Evolutionary conservation across 1,140 invertebrate species (phyloP).

Genomic region (Schmidtea mediterranea): DNA sequence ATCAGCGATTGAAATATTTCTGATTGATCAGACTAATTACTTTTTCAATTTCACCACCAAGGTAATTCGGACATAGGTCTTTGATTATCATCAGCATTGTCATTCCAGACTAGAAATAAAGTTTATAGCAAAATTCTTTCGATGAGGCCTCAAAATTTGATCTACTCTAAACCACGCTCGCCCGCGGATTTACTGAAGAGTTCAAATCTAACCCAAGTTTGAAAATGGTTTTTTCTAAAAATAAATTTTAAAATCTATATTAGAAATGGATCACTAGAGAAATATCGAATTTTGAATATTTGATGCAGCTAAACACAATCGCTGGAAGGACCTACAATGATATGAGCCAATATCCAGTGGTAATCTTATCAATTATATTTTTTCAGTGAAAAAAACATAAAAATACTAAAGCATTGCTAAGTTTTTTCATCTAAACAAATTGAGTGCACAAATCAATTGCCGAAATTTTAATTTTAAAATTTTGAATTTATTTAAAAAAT

Average conservation of each 20-base stretch:
- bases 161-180: conserved; percentile 34
- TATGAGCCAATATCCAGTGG: conserved; percentile 58
- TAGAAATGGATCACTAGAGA: conserved; percentile 4
- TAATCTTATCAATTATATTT: not conserved
- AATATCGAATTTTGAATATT: conserved; percentile 8
- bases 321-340: conserved; percentile 63
- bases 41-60: conserved; percentile 40
- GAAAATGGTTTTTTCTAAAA: not conserved
- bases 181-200: conserved; percentile 34
- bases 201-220: conserved; percentile 33
- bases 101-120: conserved; percentile 33
- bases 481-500: no score
- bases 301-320: conserved; percentile 32
- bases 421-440: no score
- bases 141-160: conserved; percentile 34
- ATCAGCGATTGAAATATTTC: conserved; percentile 38
- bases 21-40: conserved; percentile 39
- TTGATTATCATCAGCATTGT: no score
- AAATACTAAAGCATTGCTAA: no score
- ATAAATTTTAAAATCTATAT: not conserved
- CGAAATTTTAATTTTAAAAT: no score
- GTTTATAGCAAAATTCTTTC: conserved; percentile 35
- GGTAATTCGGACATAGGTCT: conserved; percentile 21
- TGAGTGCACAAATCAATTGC: no score
- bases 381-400: not conserved